Conservation (phyloP, 2,797 vertebrate species). For the Peromyscus aztecus region DNA sequence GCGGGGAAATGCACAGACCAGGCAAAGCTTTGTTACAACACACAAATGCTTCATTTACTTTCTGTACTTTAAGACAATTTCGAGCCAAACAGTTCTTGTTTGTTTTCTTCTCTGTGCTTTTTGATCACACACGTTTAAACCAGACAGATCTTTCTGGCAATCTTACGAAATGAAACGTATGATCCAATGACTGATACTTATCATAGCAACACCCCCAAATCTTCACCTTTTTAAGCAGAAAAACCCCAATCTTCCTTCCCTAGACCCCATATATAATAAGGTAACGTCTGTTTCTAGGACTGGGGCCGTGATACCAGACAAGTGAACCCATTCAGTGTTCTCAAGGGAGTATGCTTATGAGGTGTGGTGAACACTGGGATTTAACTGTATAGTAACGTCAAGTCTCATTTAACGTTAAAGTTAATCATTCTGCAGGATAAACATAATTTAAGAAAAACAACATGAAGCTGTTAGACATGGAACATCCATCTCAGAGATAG, state of each 20-base stretch:
- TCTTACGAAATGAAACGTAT: not conserved
- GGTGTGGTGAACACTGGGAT: not conserved
- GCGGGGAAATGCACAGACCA: not conserved
- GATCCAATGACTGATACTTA: not conserved
- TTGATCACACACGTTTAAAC: not conserved
- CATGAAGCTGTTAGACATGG: not conserved
- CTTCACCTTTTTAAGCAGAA: conserved; percentile 23
- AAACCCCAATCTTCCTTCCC: conserved; percentile 12
- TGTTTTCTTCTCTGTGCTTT: not conserved
- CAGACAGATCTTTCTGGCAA: not conserved
- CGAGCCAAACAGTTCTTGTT: not conserved
- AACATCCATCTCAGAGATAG: conserved; percentile 22
- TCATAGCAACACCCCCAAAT: not conserved
- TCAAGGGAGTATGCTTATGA: not conserved
- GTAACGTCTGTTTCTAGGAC: not conserved
- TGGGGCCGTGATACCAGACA: not conserved
- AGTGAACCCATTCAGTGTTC: not conserved
- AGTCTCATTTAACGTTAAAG: not conserved
- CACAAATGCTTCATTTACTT: not conserved
- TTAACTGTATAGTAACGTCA: conserved; percentile 30
- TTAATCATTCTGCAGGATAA: conserved; percentile 31
- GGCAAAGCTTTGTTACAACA: not conserved
- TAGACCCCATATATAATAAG: not conserved
- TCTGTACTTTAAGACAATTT: conserved; percentile 1
- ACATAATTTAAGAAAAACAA: conserved; percentile 55